A percentile compares a stretch with the other conserved stretches of the same genome.
Conservation (phyloP, 2,797 vertebrate genomes). For the Pachyuromys duprasi region DNA sequence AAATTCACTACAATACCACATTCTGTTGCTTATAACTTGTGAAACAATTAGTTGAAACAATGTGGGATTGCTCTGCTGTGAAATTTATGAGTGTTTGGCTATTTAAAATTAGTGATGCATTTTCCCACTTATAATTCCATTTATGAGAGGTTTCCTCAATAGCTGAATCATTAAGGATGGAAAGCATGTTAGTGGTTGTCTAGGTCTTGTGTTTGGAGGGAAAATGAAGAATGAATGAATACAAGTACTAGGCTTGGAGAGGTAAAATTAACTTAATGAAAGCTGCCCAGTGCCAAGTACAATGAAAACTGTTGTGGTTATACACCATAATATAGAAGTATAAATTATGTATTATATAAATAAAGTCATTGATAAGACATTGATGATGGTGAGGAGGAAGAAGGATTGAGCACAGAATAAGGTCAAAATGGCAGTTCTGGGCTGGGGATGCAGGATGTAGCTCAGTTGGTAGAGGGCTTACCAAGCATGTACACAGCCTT, state of each 20-base stretch:
- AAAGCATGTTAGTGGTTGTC: neutral
- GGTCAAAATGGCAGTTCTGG: too few relatives aligned
- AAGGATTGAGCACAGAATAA: neutral
- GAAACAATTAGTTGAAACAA: slow-evolving; percentile 7
- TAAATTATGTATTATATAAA: neutral
- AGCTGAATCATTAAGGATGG: neutral
- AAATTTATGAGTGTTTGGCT: slow-evolving; percentile 40
- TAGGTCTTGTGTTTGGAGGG: neutral
- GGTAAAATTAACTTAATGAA: neutral
- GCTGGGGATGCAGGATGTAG: neutral
- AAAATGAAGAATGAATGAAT: neutral
- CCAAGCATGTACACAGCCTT: neutral
- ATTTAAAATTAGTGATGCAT: neutral
- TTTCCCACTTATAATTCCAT: neutral
- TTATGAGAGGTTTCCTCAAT: neutral
- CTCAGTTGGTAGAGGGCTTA: neutral
- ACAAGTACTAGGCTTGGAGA: neutral
- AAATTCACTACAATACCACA: neutral
- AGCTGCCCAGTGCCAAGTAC: neutral
- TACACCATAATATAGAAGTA: neutral
- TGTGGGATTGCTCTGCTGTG: neutral
- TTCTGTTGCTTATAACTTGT: neutral
- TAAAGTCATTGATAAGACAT: neutral
- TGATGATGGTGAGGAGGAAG: neutral
- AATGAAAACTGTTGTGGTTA: neutral